Percentiles rank a stretch among this genome's conserved stretches.
These are phyloP conservation scores for Coelogynopora nodosa DNA, from an alignment of 2,888 invertebrate species.

Conservation along the genomic window DNA sequence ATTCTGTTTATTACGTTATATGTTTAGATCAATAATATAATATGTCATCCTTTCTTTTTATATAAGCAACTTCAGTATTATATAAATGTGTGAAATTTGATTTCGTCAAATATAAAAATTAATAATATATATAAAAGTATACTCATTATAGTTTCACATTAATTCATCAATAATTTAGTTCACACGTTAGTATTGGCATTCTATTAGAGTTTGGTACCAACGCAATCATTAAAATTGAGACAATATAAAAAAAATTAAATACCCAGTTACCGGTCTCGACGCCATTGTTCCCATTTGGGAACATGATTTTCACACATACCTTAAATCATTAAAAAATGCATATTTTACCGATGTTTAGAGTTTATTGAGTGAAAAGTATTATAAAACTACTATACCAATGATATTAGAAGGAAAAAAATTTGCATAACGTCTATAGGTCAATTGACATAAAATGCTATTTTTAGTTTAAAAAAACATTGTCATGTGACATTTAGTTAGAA, in stretches of 20 bases:
- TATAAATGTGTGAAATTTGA: not conserved
- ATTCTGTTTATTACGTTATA: not conserved
- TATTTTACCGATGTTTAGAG: not conserved
- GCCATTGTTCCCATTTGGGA: too few relatives aligned
- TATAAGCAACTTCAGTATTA: not conserved
- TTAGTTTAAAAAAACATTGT: not conserved
- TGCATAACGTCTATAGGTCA: not conserved
- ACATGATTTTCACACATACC: not conserved
- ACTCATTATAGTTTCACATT: not conserved
- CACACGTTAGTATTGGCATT: not conserved
- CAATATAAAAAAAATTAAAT: not conserved
- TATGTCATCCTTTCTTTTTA: not conserved
- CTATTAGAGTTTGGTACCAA: not conserved
- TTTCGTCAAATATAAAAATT: not conserved
- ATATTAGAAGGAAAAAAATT: not conserved
- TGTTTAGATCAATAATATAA: not conserved
- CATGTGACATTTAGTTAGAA: not conserved
- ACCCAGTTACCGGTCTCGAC: not conserved
- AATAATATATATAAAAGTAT: not conserved
- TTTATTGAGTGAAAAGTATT: not conserved
- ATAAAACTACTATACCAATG: not conserved
- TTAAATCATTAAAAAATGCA: not conserved
- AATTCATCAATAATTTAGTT: not conserved
- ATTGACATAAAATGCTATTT: not conserved
- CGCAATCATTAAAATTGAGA: not conserved